Base-by-base conservation (phyloP, 37 sponge, comb jelly and placozoan genomes). In the Ephydatia muelleri region DNA sequence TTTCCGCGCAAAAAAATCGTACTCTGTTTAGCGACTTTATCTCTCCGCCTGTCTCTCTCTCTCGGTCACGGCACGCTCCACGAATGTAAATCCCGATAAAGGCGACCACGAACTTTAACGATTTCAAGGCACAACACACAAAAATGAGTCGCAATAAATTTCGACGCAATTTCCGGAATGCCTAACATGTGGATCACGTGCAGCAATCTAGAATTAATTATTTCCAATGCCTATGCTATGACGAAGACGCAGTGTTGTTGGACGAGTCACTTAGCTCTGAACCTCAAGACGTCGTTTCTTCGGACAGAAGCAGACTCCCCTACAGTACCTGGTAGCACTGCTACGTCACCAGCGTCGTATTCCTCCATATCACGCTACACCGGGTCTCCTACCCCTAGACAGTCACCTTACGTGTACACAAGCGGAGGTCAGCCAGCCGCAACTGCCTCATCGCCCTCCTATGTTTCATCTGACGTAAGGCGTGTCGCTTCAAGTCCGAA, bases 401-500 rank as follows among this genome's bases (percentile, higher is more conserved):
- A 19, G 16, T 57, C 57, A 19, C 57, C 57, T 21, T 21, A 11
- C 57, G 57, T 57, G 16, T 21, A 14, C 6, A 57, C 57, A 14
- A 57, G 12, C 16, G 19, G 57, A 21, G 57, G 14, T 57, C 57
- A 57, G 57, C 16, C 57, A 21, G 19, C 57, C 57, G 16, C 16
- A 13, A 57, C 57, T 21, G 16, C 57, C 19, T n/a, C n/a, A n/a
- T n/a, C n/a, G n/a, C n/a, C n/a, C n/a, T 57, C 57, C 57, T 57
- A 57, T 11, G 57, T 57, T 57, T 57, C 57, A 21, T 57, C 57
- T 57, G 57, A 57, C 16, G 57, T 14, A 14, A 14, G 19, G 57
- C 57, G 19, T 11, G 57, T 57, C 57, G 57, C 57, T 57, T 57
- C 16, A 19, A 76, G 34, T 76, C 70, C 83, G 19, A 67, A 70